Conservation (phyloP, 2,113 vertebrate genomes). For the Pandion haliaetus region DNA sequence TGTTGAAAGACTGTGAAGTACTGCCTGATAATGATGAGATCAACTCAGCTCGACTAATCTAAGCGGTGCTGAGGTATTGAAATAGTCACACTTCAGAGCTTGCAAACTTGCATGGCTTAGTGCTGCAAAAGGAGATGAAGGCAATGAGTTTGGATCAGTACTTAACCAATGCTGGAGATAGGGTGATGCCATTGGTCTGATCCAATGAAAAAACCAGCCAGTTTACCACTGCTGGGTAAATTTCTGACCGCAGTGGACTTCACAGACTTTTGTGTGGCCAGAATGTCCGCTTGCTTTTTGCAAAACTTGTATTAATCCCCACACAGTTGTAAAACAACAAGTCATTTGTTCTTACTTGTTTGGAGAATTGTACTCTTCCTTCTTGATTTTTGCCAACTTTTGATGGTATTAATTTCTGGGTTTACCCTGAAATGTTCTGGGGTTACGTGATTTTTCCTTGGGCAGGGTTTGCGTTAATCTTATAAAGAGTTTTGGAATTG, state of each 20-base stretch:
- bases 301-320: background rate
- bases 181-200: background rate
- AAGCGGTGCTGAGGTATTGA: fast-evolving
- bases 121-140: background rate
- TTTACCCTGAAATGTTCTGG: background rate
- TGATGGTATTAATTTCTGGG: background rate
- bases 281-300: background rate
- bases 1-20: background rate
- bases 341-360: background rate
- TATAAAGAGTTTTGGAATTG: background rate
- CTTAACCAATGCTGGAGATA: background rate
- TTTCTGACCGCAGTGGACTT: background rate
- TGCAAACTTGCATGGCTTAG: background rate
- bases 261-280: background rate
- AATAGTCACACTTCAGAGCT: background rate
- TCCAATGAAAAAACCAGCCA: background rate
- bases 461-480: background rate
- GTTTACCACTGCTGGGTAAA: background rate
- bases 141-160: background rate
- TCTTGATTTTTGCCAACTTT: background rate
- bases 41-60: background rate
- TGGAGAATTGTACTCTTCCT: background rate
- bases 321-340: background rate
- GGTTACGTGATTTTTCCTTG: background rate
- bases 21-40: background rate